Base-by-base conservation (phyloP, 2,888 invertebrate species). In the Zelleria hepariella region DNA sequence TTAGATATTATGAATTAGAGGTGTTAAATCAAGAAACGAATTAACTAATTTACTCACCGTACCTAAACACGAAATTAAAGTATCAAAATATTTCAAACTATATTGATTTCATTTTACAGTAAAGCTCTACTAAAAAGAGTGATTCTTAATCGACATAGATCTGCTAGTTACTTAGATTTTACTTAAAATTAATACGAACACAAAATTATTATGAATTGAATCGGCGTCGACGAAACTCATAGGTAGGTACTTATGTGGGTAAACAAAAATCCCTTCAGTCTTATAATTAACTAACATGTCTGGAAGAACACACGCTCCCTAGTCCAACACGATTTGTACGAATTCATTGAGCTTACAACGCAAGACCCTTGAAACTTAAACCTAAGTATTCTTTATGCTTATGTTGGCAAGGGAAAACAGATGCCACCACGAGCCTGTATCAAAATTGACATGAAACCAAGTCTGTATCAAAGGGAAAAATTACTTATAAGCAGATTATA, bases 291-390 rank as follows among this genome's bases (percentile, higher is more conserved):
- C 42, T 26, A 24, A 42, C 23, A 27, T 61, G 25, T 26, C 15
- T 27, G 27, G 58, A 73, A 73, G 64, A 62, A 62, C 52, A 65
- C 65, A 65, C 54, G 54, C 60, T 49, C 55, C 48, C 57, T 47
- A 56, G 26, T 68, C 67, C 65, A 69, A 70, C 62, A 66, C 62
- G 66, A 61, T 80, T 80, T 79, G 76, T 78, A 78, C 80, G 72
- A 73, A 72, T 67, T 68, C 64, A 66, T 76, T 74, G 74, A 76
- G 76, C 75, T 71, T 42, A 42, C 15, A 42, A 4, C 32, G 15
- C 15, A 42, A 42, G 32, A 42, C 32, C 15, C 32, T 42, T 42
- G 32, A 6, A 10, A 15, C 15, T 10, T 42, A 42, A 42, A 42
- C 32, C 32, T 42, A 42, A n/a, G n/a, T n/a, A n/a, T 2, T 42